Base-by-base conservation (phyloP, 2,113 vertebrate species). In the Hemiprocne comata region DNA sequence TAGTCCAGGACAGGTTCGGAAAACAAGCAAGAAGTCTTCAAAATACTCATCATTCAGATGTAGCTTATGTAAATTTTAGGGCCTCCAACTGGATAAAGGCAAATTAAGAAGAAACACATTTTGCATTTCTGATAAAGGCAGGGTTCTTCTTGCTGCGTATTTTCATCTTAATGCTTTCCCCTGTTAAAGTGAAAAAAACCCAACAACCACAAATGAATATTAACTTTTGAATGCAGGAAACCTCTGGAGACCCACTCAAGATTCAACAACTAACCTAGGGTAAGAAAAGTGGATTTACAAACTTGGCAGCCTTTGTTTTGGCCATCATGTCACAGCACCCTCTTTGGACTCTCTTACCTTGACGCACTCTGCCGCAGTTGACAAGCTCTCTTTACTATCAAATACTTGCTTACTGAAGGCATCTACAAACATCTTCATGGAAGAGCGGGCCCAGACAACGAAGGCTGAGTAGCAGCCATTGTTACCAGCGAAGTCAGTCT, bases 341-440 rank as follows among this genome's bases (percentile, higher is more conserved):
- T 55, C 48, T 51, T 10, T 8, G 34, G 40, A 48, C 62, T 20
- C 42, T 61, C 96, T 94, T 89, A 97, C 97, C 94, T 99, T 99
- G 4, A 99, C 99, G 1, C 99, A 99, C 79, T 99, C 99, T 0
- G 99, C 99, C 0, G 99, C 99, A 2, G 99, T 99, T 0, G 99
- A 99, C 93, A 99, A 98, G 94, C 99, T 99, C 98, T 99, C 99
- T 91, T 99, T 99, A 92, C 99, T 99, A 75, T 99, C 99, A 48
- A 99, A 99, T 34, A 99, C 99, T 97, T 99, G 99, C 92, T 99
- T 99, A 97, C 99, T 99, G 94, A 99, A 99, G n/a, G 99, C 99
- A 10, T 99, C 98, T 31, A 99, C 99, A n/a, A 99, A 99, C 98
- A 99, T 99, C 93, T 95, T 98, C 98, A 99, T 98, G 89, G 99